Conservation (phyloP, 1,140 invertebrate species). For the Oncopodura yosiiana region DNA sequence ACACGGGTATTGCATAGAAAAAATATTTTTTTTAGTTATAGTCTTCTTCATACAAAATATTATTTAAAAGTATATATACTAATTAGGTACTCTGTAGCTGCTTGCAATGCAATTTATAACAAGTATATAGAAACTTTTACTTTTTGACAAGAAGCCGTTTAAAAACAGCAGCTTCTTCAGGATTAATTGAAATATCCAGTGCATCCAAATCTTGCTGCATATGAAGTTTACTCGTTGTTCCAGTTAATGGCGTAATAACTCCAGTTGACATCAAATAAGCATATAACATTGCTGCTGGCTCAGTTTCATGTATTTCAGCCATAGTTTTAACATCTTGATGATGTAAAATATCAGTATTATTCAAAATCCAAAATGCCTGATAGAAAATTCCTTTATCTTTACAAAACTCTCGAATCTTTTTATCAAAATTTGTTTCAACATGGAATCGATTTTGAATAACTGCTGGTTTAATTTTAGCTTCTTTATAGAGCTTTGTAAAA, state of each 20-base stretch:
- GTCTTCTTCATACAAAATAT: too few relatives aligned
- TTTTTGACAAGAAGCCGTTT: too few relatives aligned
- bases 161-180: constrained; percentile 18
- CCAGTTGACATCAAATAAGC: constrained; percentile 24
- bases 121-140: too few relatives aligned
- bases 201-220: constrained; percentile 29
- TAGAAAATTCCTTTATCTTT: constrained; percentile 29
- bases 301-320: too few relatives aligned
- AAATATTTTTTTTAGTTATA: too few relatives aligned
- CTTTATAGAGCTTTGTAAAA: constrained; percentile 20
- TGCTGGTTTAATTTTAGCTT: constrained; percentile 27
- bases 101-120: too few relatives aligned
- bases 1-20: too few relatives aligned
- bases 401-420: constrained; percentile 24
- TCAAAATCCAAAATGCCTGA: constrained; percentile 34
- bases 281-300: constrained; percentile 7
- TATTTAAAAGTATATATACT: too few relatives aligned
- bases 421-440: constrained; percentile 20
- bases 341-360: too few relatives aligned
- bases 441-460: constrained; percentile 33
- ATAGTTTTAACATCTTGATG: too few relatives aligned
- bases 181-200: constrained; percentile 15
- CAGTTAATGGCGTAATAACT: constrained; percentile 22
- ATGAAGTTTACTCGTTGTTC: constrained; percentile 22
- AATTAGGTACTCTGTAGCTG: too few relatives aligned